These are phyloP conservation scores for Hoplodrina ambigua DNA, from an alignment of 2,888 invertebrate species.

Conservation along the genomic window DNA sequence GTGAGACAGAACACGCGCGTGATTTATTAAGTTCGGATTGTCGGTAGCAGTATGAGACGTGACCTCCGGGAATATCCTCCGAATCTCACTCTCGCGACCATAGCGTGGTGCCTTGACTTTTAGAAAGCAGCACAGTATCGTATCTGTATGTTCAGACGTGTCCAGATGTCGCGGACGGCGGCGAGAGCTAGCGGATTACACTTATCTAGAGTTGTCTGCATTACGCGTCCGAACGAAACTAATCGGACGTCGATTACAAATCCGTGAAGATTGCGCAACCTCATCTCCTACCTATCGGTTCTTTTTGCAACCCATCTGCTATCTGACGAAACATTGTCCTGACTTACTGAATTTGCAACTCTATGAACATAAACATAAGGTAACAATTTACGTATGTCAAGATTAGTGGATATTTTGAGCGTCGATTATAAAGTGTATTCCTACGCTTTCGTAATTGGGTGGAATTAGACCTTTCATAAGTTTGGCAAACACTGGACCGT, in stretches of 20 bases:
- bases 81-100: background rate
- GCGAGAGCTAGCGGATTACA: background rate
- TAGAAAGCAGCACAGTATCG: background rate
- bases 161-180: background rate
- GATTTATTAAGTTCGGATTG: conserved; percentile 34
- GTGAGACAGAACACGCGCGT: conserved; percentile 23
- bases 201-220: background rate
- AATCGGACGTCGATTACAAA: conserved; percentile 39
- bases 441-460: conserved; percentile 49
- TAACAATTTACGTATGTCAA: conserved; percentile 20
- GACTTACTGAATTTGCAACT: conserved; percentile 33
- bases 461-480: conserved; percentile 59
- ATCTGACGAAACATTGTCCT: conserved; percentile 32
- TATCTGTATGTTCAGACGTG: background rate
- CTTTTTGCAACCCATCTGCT: conserved; percentile 59
- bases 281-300: conserved; percentile 44
- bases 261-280: conserved; percentile 43
- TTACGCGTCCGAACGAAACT: background rate
- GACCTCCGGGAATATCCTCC: background rate
- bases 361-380: conserved; percentile 21
- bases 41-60: conserved; percentile 5
- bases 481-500: conserved; percentile 27
- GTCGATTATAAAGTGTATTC: conserved; percentile 32
- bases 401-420: conserved; percentile 29
- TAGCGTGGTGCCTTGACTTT: background rate